Evolutionary conservation across 2,888 invertebrate genomes (phyloP), one percentile per base, ranked within the genome.

Genomic region (Thalpophila matura): DNA sequence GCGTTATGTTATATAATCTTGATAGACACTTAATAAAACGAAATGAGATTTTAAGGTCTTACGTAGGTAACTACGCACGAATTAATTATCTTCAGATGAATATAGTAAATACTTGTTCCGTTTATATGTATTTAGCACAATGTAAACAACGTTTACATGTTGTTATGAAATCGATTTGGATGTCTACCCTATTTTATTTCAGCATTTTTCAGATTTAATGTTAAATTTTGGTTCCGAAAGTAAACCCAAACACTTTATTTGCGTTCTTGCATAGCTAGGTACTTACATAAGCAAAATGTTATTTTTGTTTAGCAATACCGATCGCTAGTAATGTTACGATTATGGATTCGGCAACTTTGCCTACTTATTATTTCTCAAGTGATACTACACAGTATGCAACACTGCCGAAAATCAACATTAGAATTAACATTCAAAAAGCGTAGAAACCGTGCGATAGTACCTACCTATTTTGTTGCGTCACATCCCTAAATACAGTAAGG

Each of bases 311-410:
- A 61, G 74, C 67, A 74, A 74, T 58, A 50, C 26, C 47, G 53
- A 60, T 69, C 51, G 70, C 53, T 56, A 56, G 58, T 55, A 53
- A 72, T 69, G 66, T 72, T 70, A 65, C 68, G 66, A 79, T 79
- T 72, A 79, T 76, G 40, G 67, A 70, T 79, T 81, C 62, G 59
- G 68, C 50, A 79, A 81, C 63, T 51, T 53, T 67, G 51, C 73
- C 81, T 81, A 79, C 79, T 79, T 79, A 81, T 70, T 76, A 79
- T 79, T 79, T 73, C 61, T 70, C 40, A 61, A 81, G 79, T 76
- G 70, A 31, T 73, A 58, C 76, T 70, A 61, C 62, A 73, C 70
- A 65, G 68, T 70, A 68, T 81, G 79, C 79, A 79, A 81, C 31
- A 70, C 61, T 55, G 56, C 69, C 80, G 80, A 80, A 80, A 79